These are phyloP conservation scores for Polyergus mexicanus DNA, from an alignment of 1,140 invertebrate genomes.

Conservation along the genomic window DNA sequence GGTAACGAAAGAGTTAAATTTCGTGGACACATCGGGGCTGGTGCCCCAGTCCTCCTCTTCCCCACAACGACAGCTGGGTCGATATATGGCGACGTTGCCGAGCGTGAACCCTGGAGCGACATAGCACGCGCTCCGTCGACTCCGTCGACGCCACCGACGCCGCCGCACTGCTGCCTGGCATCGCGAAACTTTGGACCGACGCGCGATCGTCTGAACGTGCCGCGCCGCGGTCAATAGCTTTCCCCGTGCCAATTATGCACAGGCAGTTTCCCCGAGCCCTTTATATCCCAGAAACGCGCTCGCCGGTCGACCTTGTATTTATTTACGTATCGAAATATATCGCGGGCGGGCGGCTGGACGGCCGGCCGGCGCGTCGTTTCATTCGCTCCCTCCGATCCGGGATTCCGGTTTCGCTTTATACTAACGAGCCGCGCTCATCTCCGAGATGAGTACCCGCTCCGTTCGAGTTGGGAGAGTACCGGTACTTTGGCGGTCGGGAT, in stretches of 20 bases:
- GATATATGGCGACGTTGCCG: constrained; percentile 77
- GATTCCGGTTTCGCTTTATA: constrained; percentile 69
- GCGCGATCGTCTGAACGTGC: not conserved
- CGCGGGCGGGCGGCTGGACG: constrained; percentile 25
- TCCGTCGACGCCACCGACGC: not conserved
- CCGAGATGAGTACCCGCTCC: constrained; percentile 53
- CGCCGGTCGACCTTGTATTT: constrained; percentile 82
- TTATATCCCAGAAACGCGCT: constrained; percentile 79
- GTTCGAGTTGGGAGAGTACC: constrained; percentile 70
- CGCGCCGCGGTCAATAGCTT: constrained; percentile 67
- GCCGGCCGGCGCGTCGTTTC: constrained; percentile 3
- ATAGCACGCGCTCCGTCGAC: constrained; percentile 62
- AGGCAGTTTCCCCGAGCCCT: constrained; percentile 71
- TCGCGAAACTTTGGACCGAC: constrained; percentile 49
- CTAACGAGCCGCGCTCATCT: not conserved
- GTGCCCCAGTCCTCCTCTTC: constrained; percentile 72
- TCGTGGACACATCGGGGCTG: constrained; percentile 62
- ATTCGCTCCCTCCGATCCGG: not conserved
- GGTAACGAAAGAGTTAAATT: constrained; percentile 73
- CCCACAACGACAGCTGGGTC: constrained; percentile 75
- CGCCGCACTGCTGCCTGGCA: not conserved
- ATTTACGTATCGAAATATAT: constrained; percentile 83
- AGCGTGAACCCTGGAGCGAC: constrained; percentile 71
- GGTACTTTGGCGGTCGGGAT: constrained; percentile 59
- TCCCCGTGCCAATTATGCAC: constrained; percentile 68